Percentiles rank a stretch among this genome's conserved stretches.
Evolutionary conservation across 2,888 invertebrate genomes (phyloP).

Genomic region (Lasioglossum zephyrum): DNA sequence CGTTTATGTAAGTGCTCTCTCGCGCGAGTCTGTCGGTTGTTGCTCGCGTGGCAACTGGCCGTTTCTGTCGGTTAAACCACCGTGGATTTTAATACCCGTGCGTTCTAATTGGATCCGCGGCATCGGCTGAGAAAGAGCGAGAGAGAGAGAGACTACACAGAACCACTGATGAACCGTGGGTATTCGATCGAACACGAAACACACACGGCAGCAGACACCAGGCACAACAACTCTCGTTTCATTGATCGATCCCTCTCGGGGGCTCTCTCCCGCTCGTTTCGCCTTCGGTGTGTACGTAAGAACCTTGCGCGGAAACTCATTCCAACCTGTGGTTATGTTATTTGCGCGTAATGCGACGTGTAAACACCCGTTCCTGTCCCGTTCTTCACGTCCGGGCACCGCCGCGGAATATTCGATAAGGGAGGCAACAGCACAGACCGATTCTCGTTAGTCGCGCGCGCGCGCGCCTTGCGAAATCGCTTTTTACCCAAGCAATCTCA

Average conservation of each 20-base stretch:
- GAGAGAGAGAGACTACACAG: background rate
- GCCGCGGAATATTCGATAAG: conserved; percentile 37
- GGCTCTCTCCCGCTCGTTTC: background rate
- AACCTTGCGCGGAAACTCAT: conserved; percentile 6
- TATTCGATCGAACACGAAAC: background rate
- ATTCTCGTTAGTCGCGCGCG: conserved; percentile 18
- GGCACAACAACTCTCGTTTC: conserved; percentile 1
- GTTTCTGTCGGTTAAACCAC: background rate
- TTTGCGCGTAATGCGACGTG: conserved; percentile 20
- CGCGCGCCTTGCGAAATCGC: conserved; percentile 42
- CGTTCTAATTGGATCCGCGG: background rate
- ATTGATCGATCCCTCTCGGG: background rate
- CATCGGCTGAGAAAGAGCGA: background rate
- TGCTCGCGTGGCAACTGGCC: background rate
- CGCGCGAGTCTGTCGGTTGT: background rate
- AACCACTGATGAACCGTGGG: background rate
- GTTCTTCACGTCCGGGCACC: conserved; percentile 8
- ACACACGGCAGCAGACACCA: background rate
- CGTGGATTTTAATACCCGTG: conserved; percentile 2
- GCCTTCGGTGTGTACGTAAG: conserved; percentile 13
- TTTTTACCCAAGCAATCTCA: conserved; percentile 45
- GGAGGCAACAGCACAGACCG: conserved; percentile 17
- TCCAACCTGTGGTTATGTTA: conserved; percentile 18
- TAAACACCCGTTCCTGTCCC: conserved; percentile 19
- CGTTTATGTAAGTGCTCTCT: background rate